Evolutionary conservation across 2,888 invertebrate genomes (phyloP).

Genomic region (Ceratothoa steindachneri): DNA sequence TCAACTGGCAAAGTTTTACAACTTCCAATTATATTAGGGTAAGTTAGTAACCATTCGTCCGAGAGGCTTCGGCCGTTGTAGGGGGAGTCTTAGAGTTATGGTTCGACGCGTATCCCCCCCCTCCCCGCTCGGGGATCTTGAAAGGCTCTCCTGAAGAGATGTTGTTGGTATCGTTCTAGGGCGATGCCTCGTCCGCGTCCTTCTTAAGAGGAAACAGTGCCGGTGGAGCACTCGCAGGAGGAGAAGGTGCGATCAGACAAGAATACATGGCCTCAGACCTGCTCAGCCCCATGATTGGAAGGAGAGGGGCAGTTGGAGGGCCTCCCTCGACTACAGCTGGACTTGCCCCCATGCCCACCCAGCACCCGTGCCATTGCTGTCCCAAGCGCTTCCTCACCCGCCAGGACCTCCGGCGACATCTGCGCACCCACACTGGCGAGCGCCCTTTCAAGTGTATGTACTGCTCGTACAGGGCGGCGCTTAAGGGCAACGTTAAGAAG

Average conservation of each 20-base stretch:
- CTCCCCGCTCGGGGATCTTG: too few species aligned
- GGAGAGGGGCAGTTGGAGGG: not conserved
- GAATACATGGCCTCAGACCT: not conserved
- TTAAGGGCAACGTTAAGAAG: conserved; percentile 2
- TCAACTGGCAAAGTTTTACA: too few species aligned
- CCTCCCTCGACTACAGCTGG: not conserved
- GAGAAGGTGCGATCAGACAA: too few species aligned
- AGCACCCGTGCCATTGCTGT: not conserved
- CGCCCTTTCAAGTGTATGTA: not conserved
- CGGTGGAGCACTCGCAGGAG: not conserved
- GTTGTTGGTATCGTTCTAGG: conserved; percentile 4
- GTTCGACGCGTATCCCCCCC: too few species aligned
- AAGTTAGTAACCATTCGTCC: too few species aligned
- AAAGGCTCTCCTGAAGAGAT: too few species aligned
- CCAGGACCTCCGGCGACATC: conserved; percentile 5
- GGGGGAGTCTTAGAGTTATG: too few species aligned
- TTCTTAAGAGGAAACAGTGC: not conserved
- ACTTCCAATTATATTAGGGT: too few species aligned
- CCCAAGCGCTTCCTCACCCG: not conserved
- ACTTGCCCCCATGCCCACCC: not conserved
- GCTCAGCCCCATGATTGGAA: not conserved
- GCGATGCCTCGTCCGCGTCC: conserved; percentile 1
- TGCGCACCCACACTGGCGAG: not conserved
- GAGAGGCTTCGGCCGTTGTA: too few species aligned
- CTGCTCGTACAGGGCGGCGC: not conserved